A percentile compares a stretch with the other conserved stretches of the same genome.
These are phyloP conservation scores for Paradoxurus hermaphroditus DNA, from an alignment of 2,113 vertebrate species.

Conservation along the genomic window DNA sequence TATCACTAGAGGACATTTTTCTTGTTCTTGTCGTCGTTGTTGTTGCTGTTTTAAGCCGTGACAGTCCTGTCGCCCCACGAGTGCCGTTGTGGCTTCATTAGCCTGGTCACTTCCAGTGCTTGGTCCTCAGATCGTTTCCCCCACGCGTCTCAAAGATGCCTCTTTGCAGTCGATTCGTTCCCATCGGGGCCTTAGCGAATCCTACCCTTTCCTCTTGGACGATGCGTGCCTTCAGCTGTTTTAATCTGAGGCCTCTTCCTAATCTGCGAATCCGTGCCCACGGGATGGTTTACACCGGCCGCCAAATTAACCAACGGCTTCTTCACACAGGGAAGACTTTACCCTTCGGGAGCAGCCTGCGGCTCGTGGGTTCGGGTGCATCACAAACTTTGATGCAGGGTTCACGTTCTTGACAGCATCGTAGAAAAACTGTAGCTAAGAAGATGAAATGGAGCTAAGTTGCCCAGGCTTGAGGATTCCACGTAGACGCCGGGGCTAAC, in stretches of 20 bases:
- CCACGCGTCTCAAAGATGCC: not conserved
- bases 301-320: rapidly evolving
- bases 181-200: too few species aligned
- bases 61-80: too few species aligned
- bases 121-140: rapidly evolving
- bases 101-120: not conserved
- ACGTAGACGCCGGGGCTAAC: too few species aligned
- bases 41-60: not conserved
- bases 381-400: not conserved
- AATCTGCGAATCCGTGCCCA: not conserved
- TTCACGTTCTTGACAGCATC: not conserved
- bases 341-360: rapidly evolving
- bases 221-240: not conserved
- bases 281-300: not conserved
- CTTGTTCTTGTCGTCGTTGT: not conserved
- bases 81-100: not conserved
- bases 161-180: not conserved
- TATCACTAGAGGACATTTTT: not conserved
- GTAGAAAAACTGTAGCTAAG: not conserved
- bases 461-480: not conserved
- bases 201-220: not conserved
- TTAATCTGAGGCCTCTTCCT: not conserved
- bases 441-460: not conserved
- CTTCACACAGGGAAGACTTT: rapidly evolving
- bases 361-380: not conserved